Conservation (phyloP, 2,797 vertebrate genomes). For the Mormyrus proboscirostris region DNA sequence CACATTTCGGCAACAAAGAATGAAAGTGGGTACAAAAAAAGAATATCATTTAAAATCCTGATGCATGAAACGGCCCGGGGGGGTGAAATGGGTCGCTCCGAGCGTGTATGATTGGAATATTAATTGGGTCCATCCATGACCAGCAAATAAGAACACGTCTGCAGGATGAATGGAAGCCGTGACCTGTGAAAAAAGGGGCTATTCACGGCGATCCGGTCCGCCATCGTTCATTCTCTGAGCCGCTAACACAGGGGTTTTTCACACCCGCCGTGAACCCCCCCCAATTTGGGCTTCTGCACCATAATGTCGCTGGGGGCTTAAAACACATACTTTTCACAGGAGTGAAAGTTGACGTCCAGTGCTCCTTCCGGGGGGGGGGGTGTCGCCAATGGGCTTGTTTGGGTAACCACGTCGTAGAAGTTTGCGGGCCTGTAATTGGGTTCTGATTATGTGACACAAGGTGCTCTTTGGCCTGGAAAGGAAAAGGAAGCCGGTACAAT, state of each 20-base stretch:
- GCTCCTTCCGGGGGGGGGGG: slow-evolving; percentile 57
- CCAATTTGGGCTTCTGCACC: slow-evolving; percentile 67
- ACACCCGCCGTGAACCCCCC: slow-evolving; percentile 55
- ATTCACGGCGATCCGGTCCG: slow-evolving; percentile 85
- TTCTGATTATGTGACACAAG: slow-evolving; percentile 58
- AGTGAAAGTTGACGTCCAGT: slow-evolving; percentile 56
- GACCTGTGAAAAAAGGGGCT: slow-evolving; percentile 89
- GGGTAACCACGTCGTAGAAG: slow-evolving; percentile 26
- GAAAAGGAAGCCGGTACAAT: background rate
- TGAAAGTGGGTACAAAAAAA: background rate
- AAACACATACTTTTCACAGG: slow-evolving; percentile 58
- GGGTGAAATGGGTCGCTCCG: background rate
- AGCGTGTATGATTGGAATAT: slow-evolving; percentile 93
- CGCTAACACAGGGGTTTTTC: slow-evolving; percentile 84
- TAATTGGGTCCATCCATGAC: slow-evolving; percentile 96
- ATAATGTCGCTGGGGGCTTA: slow-evolving; percentile 65
- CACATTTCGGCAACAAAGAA: background rate
- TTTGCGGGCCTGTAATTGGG: slow-evolving; percentile 41
- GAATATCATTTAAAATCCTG: background rate
- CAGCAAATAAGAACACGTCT: slow-evolving; percentile 89
- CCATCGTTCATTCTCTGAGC: slow-evolving; percentile 81
- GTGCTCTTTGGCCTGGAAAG: slow-evolving; percentile 19
- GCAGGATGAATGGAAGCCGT: slow-evolving; percentile 82
- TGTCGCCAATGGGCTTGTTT: slow-evolving; percentile 58
- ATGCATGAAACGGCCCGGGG: slow-evolving; percentile 23